Evolutionary conservation across 2,113 vertebrate species (phyloP).

Genomic region (Raphicerus campestris): DNA sequence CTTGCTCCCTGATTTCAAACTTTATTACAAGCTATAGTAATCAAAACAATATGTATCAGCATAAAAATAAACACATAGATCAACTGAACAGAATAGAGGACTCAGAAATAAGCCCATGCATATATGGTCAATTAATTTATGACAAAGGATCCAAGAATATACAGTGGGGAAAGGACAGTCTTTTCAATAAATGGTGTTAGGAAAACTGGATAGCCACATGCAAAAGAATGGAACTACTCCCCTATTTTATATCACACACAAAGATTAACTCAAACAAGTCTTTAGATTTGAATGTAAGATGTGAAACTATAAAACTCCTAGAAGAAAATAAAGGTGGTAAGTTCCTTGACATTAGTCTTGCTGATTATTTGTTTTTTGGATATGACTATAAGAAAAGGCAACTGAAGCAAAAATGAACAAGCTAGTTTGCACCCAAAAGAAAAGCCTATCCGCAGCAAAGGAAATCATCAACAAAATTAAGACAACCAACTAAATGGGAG

Average conservation of each 20-base stretch:
- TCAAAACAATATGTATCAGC: neutral
- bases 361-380: neutral
- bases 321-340: neutral
- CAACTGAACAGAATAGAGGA: neutral
- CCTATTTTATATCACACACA: neutral
- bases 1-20: neutral
- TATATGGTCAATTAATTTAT: neutral
- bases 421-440: neutral
- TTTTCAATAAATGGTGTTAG: neutral
- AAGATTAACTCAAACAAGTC: neutral
- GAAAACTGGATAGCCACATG: neutral
- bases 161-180: neutral
- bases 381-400: neutral
- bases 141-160: neutral
- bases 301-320: neutral
- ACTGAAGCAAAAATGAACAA: neutral
- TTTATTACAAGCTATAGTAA: neutral
- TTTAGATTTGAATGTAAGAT: neutral
- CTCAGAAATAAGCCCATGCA: neutral
- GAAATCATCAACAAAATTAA: neutral
- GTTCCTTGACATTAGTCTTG: neutral
- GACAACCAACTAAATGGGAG: neutral
- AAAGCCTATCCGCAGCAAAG: neutral
- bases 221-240: neutral
- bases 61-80: neutral